Evolutionary conservation across 2,888 invertebrate genomes (phyloP), one percentile per base, ranked within the genome.

Genomic region (Melanophora roralis): DNA sequence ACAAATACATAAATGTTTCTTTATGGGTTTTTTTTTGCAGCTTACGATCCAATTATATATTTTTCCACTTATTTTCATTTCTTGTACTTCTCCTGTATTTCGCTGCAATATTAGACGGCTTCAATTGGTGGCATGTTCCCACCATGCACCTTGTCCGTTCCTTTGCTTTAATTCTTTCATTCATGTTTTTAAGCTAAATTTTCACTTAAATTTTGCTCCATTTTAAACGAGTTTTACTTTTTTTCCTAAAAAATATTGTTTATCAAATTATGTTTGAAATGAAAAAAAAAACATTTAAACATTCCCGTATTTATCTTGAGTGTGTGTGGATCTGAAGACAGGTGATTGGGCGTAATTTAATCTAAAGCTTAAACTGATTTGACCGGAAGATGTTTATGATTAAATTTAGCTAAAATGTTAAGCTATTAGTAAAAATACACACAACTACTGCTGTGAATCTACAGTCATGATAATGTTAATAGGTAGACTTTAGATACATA

Each of bases 11-110:
- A 5, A 5, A 5, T 27, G 27, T 27, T 27, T 27, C 6, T 27
- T 27, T 27, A 5, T 27, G 3, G 3, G 27, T 27, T 27, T 27
- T 32, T 43, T 57, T 51, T 64, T 49, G 59, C 53, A 73, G 65
- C 73, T 78, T 73, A 73, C 53, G 65, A 73, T 53, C 67, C 78
- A 78, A 73, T 78, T 78, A 78, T 60, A n/a, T n/a, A 40, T 55
- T 60, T 57, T 73, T 78, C 67, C 74, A 74, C 59, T 67, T 74
- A 67, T 59, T 59, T 74, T 51, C 47, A 40, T 67, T 51, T 62
- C 43, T 47, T 45, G 32, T 64, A 6, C 55, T 49, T 51, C 43
- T 51, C 11, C 16, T 21, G 16, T 16, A 27, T 14, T n/a, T n/a
- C 9, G 40, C 16, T 55, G 34, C 6, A 34, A 16, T 43, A 32